Evolutionary conservation across 1,140 invertebrate genomes (phyloP).

Genomic region (Apis dorsata): DNA sequence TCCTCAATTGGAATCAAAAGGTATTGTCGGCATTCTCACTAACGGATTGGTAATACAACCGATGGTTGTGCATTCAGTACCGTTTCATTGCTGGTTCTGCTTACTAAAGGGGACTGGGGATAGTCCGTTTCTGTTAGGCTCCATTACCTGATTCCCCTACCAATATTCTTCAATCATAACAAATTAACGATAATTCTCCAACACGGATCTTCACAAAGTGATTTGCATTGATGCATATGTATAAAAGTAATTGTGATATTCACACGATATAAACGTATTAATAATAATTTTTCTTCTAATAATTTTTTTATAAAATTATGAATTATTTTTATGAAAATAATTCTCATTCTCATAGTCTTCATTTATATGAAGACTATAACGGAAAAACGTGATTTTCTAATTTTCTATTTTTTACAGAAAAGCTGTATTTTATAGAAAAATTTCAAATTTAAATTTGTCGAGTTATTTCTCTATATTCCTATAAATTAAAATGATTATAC

Average conservation of each 20-base stretch:
- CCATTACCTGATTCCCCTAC: constrained; percentile 41
- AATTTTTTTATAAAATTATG: neutral
- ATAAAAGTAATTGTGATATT: neutral
- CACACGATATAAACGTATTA: neutral
- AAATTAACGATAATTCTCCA: neutral
- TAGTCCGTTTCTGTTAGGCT: constrained; percentile 4
- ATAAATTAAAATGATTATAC: too few species aligned
- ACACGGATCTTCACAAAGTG: neutral
- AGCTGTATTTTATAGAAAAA: too few species aligned
- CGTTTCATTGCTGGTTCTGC: constrained; percentile 53
- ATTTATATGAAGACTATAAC: too few species aligned
- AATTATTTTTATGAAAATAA: neutral
- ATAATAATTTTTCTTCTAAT: neutral
- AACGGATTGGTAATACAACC: constrained; percentile 31
- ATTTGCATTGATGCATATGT: neutral
- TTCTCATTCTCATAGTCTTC: too few species aligned
- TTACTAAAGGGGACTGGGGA: constrained; percentile 45
- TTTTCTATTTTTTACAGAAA: too few species aligned
- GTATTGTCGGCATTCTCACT: constrained; percentile 8
- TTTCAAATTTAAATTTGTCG: too few species aligned
- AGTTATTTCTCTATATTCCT: too few species aligned
- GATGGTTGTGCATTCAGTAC: constrained; percentile 49
- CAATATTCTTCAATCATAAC: constrained; percentile 1
- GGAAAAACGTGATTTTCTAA: too few species aligned
- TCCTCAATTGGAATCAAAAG: neutral